Evolutionary conservation across 2,888 invertebrate species (phyloP), one percentile per base, ranked within the genome.

Genomic region (Alentia gelatinosa): DNA sequence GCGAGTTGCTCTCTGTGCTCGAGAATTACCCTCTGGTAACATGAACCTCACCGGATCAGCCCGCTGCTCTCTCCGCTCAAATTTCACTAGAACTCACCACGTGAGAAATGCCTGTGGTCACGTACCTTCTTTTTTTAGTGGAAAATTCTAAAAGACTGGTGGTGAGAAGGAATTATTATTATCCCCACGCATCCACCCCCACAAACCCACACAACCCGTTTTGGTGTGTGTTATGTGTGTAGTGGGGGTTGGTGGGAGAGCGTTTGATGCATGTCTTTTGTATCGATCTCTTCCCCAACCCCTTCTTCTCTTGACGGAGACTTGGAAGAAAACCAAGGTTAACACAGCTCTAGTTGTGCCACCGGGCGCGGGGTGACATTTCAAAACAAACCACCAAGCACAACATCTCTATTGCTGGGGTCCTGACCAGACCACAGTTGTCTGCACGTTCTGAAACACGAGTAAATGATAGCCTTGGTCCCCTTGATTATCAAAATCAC

Each of bases 401-500:
- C 30, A 4, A 4, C 26, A 1, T 26, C 68, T 30, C 12, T 68
- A 9, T 26, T 30, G 56, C 56, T 56, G 9, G 15, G 39, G 37
- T 4, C 79, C 79, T 37, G 37, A n/a, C 68, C 68, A 79, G 39
- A 79, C 35, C 79, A 39, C 79, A 79, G 26, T 19, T n/a, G 23
- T 79, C 79, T 79, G 7, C 79, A 79, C 79, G 4, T 37, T 33
- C 37, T 37, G 79, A 79, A 86, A 86, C 86, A 86, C 15, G 47
- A 42, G 50, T 86, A 86, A 86, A 86, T 86, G 86, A 86, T 86
- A 86, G 47, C 86, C 50, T 47, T 5, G 42, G 30, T 33, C 86
- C 0, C 0, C 19, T 86, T 86, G 86, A 86, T 86, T 86, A 50
- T 86, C 86, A 33, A 86, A 86, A 86, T 86, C 86, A 86, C 86